Evolutionary conservation across 2,113 vertebrate genomes (phyloP), one percentile per base, ranked within the genome.

Genomic region (Cepphus grylle): DNA sequence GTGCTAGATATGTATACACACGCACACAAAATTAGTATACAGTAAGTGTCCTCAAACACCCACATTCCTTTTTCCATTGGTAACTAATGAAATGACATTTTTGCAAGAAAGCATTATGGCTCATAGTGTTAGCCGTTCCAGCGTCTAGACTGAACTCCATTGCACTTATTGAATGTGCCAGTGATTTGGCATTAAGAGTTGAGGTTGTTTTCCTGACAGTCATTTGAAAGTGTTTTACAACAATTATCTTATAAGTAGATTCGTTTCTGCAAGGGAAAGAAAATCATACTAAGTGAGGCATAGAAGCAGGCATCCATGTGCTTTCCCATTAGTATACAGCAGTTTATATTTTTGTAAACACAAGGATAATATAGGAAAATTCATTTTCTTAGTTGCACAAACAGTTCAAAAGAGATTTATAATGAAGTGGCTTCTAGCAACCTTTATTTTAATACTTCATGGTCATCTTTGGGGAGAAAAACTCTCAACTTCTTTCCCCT

Each of bases 391-490:
- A 50, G n/a, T 74, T 88, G 52, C 62, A 50, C 15, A 81, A 84
- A 72, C 27, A 69, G 43, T 77, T 94, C 69, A 47, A 88, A 88
- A 90, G n/a, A 56, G 42, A 65, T 50, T 47, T 94, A 52, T 91
- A 34, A 58, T 34, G 19, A 82, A 72, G 72, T 81, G 38, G 45
- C 67, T 92, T 95, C 77, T 90, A 79, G 72, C 50, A 52, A 45
- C 94, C 45, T 95, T 94, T 56, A 15, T 93, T 74, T 78, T 78
- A 79, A 53, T 65, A 86, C 82, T 93, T 95, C 30, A 15, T 53
- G 15, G 38, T 86, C 53, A 70, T 63, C 30, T 74, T 77, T 2
- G 25, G 21, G 40, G 30, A 76, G 9, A 7, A 43, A 17, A 15
- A 11, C 3, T 4, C 47, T 15, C 21, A 78, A 4, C 21, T 81